Evolutionary conservation across 2,797 vertebrate genomes (phyloP).

Genomic region (Percopsis omiscomaycus): DNA sequence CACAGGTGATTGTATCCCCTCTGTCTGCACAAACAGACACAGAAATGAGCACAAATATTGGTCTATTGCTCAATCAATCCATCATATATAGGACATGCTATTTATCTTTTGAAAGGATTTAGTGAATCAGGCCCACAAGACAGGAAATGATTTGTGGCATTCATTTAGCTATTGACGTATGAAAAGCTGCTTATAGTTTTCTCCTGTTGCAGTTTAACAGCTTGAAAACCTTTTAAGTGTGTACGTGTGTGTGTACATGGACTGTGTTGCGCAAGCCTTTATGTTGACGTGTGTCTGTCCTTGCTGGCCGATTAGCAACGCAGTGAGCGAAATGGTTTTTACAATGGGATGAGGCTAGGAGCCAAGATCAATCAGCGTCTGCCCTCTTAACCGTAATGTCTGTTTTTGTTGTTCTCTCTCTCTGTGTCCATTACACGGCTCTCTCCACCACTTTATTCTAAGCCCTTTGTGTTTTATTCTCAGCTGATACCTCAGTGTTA

Average conservation of each 20-base stretch:
- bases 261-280: too few species aligned
- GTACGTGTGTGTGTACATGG: neutral
- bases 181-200: too few species aligned
- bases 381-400: neutral
- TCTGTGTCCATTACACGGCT: neutral
- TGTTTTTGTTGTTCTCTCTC: neutral
- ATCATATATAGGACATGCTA: slow-evolving; percentile 1
- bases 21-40: slow-evolving; percentile 13
- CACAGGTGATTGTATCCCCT: slow-evolving; percentile 54
- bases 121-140: neutral
- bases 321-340: slow-evolving; percentile 4
- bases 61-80: neutral
- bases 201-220: too few species aligned
- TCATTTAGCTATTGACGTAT: too few species aligned
- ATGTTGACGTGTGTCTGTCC: neutral
- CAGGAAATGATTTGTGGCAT: neutral
- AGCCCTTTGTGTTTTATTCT: neutral
- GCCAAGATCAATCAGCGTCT: slow-evolving; percentile 13
- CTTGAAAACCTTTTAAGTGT: neutral
- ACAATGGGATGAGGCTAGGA: slow-evolving; percentile 7
- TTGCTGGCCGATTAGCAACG: neutral
- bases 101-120: neutral
- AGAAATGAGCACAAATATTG: neutral
- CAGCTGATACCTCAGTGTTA: neutral
- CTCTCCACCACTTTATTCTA: neutral